A percentile compares a stretch with the other conserved stretches of the same genome.
Evolutionary conservation across 2,113 vertebrate genomes (phyloP).

Genomic region (Oncorhynchus clarkii): DNA sequence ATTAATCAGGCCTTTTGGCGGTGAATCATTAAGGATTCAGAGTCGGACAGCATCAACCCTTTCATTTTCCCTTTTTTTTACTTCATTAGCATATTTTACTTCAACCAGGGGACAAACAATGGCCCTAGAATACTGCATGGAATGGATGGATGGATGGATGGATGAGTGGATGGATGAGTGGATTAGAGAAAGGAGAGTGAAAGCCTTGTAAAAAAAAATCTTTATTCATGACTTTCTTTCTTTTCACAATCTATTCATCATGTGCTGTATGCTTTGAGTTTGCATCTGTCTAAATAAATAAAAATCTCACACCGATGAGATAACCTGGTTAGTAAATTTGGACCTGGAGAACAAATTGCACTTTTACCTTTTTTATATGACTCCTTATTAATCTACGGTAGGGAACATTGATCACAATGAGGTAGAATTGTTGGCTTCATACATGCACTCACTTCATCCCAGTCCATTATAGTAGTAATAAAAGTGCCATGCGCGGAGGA

Average conservation of each 20-base stretch:
- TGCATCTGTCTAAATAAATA: not conserved
- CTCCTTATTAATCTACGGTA: slow-evolving; percentile 13
- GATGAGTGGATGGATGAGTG: slow-evolving; percentile 12
- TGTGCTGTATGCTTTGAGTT: slow-evolving; percentile 1
- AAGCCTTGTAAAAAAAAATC: too few relatives aligned
- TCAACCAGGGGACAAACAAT: slow-evolving; percentile 52
- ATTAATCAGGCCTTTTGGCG: slow-evolving; percentile 69
- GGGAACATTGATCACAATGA: slow-evolving; percentile 25
- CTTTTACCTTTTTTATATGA: too few relatives aligned
- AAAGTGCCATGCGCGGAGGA: slow-evolving; percentile 46
- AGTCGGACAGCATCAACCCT: slow-evolving; percentile 50
- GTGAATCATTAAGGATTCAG: slow-evolving; percentile 65
- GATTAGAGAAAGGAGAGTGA: slow-evolving; percentile 9
- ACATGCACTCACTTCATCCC: slow-evolving; percentile 39
- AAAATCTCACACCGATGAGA: not conserved
- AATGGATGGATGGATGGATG: slow-evolving; percentile 4
- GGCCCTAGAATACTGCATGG: slow-evolving; percentile 22
- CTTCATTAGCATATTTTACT: slow-evolving; percentile 74
- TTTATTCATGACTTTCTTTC: not conserved
- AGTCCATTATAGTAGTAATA: slow-evolving; percentile 62
- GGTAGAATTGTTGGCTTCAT: slow-evolving; percentile 24
- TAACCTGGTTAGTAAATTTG: too few relatives aligned
- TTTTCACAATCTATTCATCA: not conserved
- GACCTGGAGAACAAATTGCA: too few relatives aligned
- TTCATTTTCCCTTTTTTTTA: slow-evolving; percentile 64